Evolutionary conservation across 2,797 vertebrate species (phyloP), one percentile per base, ranked within the genome.

Genomic region (Threskiornis aethiopicus): DNA sequence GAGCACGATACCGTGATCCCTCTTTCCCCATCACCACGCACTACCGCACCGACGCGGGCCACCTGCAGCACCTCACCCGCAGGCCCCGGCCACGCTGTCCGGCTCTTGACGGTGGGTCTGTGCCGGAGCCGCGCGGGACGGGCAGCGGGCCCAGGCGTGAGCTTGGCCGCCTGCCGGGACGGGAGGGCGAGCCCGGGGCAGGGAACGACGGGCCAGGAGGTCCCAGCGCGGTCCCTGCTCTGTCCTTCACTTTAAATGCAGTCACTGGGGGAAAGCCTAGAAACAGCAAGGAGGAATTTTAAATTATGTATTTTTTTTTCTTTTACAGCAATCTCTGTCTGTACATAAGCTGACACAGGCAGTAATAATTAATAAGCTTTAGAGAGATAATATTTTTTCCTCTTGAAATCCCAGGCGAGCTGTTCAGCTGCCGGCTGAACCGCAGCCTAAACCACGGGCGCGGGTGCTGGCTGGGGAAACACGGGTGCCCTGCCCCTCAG

Each of bases 21-120:
- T n/a, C 44, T 26, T 20, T 4, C 52, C 16, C 10, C 57, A 10
- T 28, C 67, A 46, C 22, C 4, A 4, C 16, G 13, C 18, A 2
- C 29, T 16, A 15, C 42, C 2, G 4, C 57, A 13, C 18, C 3
- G 35, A 12, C 6, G 39, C 61, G 29, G 28, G 24, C 22, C 55
- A 14, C 22, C 44, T 8, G 61, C 35, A 26, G 22, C 9, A 25
- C 2, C 41, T 31, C 39, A 21, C 4, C 12, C 12, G 0, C 33
- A 35, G 35, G 10, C 4, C 14, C 42, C 20, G 9, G 20, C 41
- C 41, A 57, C 16, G 5, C 8, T 5, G 55, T 9, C 6, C n/a
- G 18, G 24, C 69, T 42, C 46, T 9, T 2, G 33, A 19, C 4
- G 0, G 0, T 6, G 33, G 24, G 8, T 17, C 13, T 0, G 0